phyloP scores from a whole-genome alignment of 2,113 vertebrate species.

The Rhodinocichla rosea region DNA sequence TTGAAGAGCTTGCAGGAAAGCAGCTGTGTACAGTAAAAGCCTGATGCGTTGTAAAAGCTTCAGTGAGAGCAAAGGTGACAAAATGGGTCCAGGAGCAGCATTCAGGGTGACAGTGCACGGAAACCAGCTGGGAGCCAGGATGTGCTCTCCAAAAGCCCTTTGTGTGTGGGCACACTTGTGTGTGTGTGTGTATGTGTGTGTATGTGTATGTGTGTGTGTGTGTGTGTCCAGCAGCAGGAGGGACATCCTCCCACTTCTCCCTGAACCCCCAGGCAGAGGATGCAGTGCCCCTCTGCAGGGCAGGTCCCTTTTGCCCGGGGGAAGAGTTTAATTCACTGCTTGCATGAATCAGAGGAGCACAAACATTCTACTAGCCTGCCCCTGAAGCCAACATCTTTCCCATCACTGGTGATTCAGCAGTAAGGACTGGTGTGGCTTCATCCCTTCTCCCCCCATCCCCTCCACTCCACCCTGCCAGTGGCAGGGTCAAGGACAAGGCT shows the following conservation, averaged over 20 bases:
- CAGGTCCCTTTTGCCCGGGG: not conserved
- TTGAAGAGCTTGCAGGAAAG: not conserved
- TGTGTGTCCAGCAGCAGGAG: not conserved
- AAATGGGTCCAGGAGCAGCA: not conserved
- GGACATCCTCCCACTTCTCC: not conserved
- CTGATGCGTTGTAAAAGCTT: not conserved
- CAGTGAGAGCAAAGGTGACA: not conserved
- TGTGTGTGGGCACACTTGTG: not conserved
- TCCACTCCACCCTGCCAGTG: rapidly evolving
- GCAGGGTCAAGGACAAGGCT: not conserved
- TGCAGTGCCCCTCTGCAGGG: not conserved
- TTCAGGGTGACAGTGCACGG: not conserved
- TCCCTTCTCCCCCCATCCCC: not conserved
- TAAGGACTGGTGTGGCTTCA: not conserved
- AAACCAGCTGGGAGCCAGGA: not conserved
- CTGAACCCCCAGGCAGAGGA: not conserved
- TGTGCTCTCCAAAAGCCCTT: not conserved
- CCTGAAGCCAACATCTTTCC: not conserved
- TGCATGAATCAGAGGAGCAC: not conserved
- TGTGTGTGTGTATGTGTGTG: too few species aligned
- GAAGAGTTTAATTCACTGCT: not conserved
- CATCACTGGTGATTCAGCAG: not conserved
- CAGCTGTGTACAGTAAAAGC: not conserved
- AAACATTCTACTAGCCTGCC: not conserved
- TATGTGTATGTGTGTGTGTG: too few species aligned